phyloP scores from a whole-genome alignment of 2,113 vertebrate genomes.

The Mastomys natalensis region DNA sequence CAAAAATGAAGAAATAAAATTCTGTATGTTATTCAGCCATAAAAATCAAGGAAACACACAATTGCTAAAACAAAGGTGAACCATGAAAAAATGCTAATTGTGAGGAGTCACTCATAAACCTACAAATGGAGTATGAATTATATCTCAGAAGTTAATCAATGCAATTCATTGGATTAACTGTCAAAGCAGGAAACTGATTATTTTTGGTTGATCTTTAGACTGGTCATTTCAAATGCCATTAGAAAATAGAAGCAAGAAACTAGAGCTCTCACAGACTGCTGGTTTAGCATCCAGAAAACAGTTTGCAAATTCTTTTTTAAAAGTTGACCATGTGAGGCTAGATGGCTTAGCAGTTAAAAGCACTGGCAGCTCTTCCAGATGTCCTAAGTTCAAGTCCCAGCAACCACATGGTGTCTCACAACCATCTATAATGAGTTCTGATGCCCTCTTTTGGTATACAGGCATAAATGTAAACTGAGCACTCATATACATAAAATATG shows the following conservation, averaged over 20 bases:
- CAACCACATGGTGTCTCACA: background rate
- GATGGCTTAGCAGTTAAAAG: background rate
- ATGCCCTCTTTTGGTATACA: background rate
- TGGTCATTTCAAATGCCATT: background rate
- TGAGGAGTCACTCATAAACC: background rate
- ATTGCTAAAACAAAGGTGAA: background rate
- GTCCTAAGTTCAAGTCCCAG: background rate
- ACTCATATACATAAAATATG: background rate
- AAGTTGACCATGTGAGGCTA: background rate
- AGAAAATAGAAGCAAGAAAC: background rate
- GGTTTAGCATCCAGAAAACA: background rate
- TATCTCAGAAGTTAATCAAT: conserved; percentile 1
- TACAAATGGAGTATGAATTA: background rate
- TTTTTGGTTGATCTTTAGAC: background rate
- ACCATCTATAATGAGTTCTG: background rate
- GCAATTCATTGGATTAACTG: background rate
- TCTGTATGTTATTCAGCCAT: background rate
- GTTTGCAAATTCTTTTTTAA: background rate
- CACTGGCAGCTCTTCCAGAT: background rate
- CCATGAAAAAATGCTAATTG: background rate
- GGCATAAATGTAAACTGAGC: background rate
- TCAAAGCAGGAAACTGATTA: conserved; percentile 24
- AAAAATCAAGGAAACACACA: background rate
- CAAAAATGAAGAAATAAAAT: background rate
- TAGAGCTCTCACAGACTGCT: background rate